These are phyloP conservation scores for Catharus minimus DNA, from an alignment of 2,113 vertebrate species.

Conservation along the genomic window DNA sequence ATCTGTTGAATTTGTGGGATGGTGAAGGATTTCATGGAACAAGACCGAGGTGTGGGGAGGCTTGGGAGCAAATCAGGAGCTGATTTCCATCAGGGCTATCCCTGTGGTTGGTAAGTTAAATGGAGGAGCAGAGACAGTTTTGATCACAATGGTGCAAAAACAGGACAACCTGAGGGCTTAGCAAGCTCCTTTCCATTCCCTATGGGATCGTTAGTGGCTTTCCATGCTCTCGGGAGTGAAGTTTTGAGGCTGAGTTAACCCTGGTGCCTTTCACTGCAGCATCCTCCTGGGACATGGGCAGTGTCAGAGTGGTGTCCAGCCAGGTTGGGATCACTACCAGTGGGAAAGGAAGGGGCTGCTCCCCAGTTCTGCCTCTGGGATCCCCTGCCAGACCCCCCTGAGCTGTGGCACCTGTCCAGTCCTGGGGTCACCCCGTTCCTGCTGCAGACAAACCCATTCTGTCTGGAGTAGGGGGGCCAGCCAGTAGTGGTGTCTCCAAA, in stretches of 20 bases:
- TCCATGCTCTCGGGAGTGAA: accelerated
- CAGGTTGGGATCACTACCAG: accelerated
- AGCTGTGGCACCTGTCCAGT: background rate
- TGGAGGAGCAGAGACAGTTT: accelerated
- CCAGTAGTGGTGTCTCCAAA: background rate
- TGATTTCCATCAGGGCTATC: background rate
- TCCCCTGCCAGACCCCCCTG: background rate
- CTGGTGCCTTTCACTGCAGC: background rate
- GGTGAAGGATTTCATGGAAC: background rate
- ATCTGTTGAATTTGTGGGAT: background rate
- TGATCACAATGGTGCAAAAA: background rate
- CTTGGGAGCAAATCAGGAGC: background rate
- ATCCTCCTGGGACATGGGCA: background rate
- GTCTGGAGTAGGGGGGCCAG: background rate
- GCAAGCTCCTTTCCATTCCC: background rate
- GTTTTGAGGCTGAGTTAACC: background rate
- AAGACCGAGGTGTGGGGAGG: background rate
- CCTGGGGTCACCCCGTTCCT: background rate
- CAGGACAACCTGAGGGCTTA: background rate
- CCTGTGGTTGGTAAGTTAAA: too few relatives aligned
- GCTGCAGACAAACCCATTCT: background rate
- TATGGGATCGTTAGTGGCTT: accelerated
- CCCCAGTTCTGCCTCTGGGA: background rate
- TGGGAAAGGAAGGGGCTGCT: background rate
- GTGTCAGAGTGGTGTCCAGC: background rate